phyloP scores from a whole-genome alignment of 2,113 vertebrate genomes.

The Glaucidium brasilianum region DNA sequence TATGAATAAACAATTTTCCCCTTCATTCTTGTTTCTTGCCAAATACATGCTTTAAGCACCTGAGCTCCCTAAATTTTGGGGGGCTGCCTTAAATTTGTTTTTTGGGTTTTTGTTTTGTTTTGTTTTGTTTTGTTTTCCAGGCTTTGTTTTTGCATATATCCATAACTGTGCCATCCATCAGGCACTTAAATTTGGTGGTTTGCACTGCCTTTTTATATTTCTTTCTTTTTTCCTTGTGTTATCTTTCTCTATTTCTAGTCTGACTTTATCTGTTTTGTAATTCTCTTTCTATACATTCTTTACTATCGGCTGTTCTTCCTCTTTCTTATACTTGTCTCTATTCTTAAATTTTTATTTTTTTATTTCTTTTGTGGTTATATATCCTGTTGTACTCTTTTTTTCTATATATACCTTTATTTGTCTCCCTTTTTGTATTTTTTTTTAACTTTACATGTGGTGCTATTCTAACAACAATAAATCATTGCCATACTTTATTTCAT shows the following conservation, averaged over 20 bases:
- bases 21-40: neutral
- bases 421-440: neutral
- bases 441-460: neutral
- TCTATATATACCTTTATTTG: fast-evolving
- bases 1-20: neutral
- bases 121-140: no score
- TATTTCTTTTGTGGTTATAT: neutral
- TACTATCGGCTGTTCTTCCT: neutral
- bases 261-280: neutral
- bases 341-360: neutral
- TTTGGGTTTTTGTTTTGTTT: no score
- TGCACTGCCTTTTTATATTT: neutral
- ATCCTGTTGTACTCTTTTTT: neutral
- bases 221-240: neutral
- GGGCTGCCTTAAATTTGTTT: neutral
- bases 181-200: neutral
- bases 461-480: neutral
- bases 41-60: neutral
- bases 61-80: neutral
- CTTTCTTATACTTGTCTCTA: neutral
- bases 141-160: neutral
- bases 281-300: neutral
- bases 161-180: neutral
- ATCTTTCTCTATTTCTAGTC: neutral
- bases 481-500: neutral